Evolutionary conservation across 2,797 vertebrate genomes (phyloP).

Genomic region (Sardinella longiceps): DNA sequence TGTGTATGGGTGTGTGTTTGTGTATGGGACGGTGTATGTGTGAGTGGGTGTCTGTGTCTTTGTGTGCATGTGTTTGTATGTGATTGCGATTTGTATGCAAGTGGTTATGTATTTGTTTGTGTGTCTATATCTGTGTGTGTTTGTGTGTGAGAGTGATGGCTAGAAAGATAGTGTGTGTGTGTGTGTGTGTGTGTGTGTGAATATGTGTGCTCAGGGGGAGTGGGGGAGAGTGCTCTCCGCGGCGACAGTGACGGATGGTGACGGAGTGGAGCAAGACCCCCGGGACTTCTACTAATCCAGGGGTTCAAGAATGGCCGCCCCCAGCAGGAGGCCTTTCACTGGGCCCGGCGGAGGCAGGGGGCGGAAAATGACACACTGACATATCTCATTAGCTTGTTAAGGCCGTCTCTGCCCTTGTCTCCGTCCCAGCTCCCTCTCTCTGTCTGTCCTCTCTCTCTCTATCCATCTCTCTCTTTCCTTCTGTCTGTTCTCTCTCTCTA

Average conservation of each 20-base stretch:
- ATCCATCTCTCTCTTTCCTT: not conserved
- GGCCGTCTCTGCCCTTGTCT: constrained; percentile 49
- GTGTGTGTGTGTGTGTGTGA: not conserved
- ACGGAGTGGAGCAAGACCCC: constrained; percentile 69
- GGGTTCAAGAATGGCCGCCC: constrained; percentile 74
- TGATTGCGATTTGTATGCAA: not conserved
- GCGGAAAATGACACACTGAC: constrained; percentile 73
- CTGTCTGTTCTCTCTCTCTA: constrained; percentile 31
- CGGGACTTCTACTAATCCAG: constrained; percentile 73
- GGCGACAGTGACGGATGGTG: constrained; percentile 65
- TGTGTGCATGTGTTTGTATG: not conserved
- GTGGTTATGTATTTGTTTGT: not conserved
- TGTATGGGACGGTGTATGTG: constrained; percentile 28
- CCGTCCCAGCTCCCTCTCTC: constrained; percentile 35
- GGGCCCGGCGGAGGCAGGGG: constrained; percentile 57
- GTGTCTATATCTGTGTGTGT: not conserved
- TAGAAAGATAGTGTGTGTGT: too few relatives aligned
- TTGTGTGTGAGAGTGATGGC: not conserved
- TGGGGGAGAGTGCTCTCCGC: constrained; percentile 27
- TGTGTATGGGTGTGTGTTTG: constrained; percentile 38
- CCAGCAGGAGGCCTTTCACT: constrained; percentile 70
- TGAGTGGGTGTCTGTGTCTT: constrained; percentile 17
- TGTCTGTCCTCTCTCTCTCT: not conserved
- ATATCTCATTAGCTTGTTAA: constrained; percentile 78
- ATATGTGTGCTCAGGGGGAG: not conserved